Conservation (phyloP, 2,888 invertebrate species). For the Drosophila quinaria region DNA sequence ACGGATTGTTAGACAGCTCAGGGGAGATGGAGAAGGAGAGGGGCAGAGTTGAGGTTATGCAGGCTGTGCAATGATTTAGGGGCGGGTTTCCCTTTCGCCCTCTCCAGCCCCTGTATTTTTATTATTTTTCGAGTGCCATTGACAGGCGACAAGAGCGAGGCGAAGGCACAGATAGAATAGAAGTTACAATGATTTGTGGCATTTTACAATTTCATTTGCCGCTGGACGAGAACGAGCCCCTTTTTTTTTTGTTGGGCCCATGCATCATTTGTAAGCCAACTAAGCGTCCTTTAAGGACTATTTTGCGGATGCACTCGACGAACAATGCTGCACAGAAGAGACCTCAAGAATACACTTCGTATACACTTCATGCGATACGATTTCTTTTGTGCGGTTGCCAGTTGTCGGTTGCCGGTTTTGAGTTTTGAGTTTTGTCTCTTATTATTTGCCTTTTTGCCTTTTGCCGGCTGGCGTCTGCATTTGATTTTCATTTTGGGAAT, state of each 20-base stretch:
- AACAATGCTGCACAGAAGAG: slow-evolving; percentile 59
- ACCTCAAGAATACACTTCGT: slow-evolving; percentile 49
- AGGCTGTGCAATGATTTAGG: slow-evolving; percentile 57
- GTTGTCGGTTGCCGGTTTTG: slow-evolving; percentile 19
- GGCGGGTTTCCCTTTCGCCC: slow-evolving; percentile 57
- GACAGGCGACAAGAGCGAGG: slow-evolving; percentile 45
- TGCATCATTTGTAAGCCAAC: slow-evolving; percentile 81
- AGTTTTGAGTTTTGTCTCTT: slow-evolving; percentile 14
- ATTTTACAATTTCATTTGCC: slow-evolving; percentile 77
- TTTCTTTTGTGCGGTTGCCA: slow-evolving; percentile 66
- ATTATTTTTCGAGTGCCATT: slow-evolving; percentile 45
- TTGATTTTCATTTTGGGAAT: slow-evolving; percentile 67
- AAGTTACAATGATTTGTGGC: slow-evolving; percentile 78
- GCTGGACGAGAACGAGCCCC: slow-evolving; percentile 47
- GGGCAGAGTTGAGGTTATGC: slow-evolving; percentile 9
- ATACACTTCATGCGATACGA: slow-evolving; percentile 36
- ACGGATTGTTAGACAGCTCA: slow-evolving; percentile 55
- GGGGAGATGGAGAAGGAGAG: neutral
- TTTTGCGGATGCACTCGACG: slow-evolving; percentile 78
- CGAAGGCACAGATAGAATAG: slow-evolving; percentile 47
- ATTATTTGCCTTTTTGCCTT: slow-evolving; percentile 14
- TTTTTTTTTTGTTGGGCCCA: slow-evolving; percentile 29
- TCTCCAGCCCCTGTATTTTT: slow-evolving; percentile 12
- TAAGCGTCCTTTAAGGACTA: slow-evolving; percentile 81
- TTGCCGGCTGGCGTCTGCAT: slow-evolving; percentile 56